Percentiles rank a stretch among this genome's conserved stretches.
These are phyloP conservation scores for Choristoneura fumiferana DNA, from an alignment of 1,140 invertebrate species.

Conservation along the genomic window DNA sequence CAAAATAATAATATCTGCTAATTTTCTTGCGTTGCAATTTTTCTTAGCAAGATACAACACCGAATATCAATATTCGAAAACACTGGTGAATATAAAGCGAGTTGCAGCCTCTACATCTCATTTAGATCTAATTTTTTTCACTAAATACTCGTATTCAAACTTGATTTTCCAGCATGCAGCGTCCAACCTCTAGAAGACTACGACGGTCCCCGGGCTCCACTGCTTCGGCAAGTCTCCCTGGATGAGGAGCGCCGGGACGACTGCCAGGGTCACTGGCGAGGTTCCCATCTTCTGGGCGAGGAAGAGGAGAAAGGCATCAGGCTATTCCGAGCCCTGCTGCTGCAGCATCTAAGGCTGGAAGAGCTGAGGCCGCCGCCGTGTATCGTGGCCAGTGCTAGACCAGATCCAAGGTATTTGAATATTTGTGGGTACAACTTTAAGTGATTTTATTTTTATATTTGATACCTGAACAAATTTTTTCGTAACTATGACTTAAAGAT, in stretches of 20 bases:
- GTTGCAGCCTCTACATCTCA: too few relatives aligned
- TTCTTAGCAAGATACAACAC: too few relatives aligned
- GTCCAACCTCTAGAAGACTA: conserved; percentile 67
- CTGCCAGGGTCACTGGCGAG: conserved; percentile 67
- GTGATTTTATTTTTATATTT: conserved; percentile 10
- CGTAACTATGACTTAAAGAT: too few relatives aligned
- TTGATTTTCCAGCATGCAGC: conserved; percentile 51
- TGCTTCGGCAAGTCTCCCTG: conserved; percentile 61
- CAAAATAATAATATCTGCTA: too few relatives aligned
- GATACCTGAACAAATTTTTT: too few relatives aligned
- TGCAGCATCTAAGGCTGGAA: conserved; percentile 63
- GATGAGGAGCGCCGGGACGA: conserved; percentile 68
- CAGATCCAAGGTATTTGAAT: conserved; percentile 58
- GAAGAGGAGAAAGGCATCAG: conserved; percentile 65
- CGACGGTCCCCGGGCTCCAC: conserved; percentile 57
- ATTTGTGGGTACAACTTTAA: too few relatives aligned
- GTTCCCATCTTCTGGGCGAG: conserved; percentile 55
- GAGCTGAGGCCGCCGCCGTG: conserved; percentile 62
- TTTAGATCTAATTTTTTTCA: too few relatives aligned
- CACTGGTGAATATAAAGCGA: too few relatives aligned
- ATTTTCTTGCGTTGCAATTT: too few relatives aligned
- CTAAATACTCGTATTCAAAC: too few relatives aligned
- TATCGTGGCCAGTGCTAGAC: conserved; percentile 52
- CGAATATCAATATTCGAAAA: too few relatives aligned
- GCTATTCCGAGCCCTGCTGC: conserved; percentile 62